Evolutionary conservation across 2,888 invertebrate species (phyloP).

Genomic region (Panzeria rudis): DNA sequence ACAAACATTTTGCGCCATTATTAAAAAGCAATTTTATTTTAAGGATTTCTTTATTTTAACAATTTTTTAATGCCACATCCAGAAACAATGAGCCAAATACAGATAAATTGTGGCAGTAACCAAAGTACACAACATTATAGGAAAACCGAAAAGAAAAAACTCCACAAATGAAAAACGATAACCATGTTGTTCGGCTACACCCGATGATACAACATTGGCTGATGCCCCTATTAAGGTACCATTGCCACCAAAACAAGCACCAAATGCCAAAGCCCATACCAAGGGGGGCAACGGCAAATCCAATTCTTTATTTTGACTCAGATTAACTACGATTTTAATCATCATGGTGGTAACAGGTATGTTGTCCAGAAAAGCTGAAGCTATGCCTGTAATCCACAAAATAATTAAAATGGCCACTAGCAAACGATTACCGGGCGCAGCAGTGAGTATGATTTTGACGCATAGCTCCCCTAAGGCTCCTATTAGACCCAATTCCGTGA

Average conservation of each 20-base stretch:
- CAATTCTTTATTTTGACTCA: constrained; percentile 88
- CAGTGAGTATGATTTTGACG: constrained; percentile 87
- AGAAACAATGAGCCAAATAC: constrained; percentile 87
- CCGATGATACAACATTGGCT: constrained; percentile 95
- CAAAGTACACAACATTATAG: constrained; percentile 89
- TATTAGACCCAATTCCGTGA: constrained; percentile 91
- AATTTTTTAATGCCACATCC: constrained; percentile 86
- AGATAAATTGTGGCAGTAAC: constrained; percentile 88
- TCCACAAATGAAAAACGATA: constrained; percentile 92
- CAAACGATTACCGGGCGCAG: constrained; percentile 86
- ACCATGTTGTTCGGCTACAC: constrained; percentile 95
- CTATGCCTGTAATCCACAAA: constrained; percentile 90
- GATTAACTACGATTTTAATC: constrained; percentile 89
- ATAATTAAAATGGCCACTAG: constrained; percentile 90
- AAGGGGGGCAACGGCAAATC: constrained; percentile 91
- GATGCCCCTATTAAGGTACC: constrained; percentile 95
- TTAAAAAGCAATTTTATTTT: constrained; percentile 53
- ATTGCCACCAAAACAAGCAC: constrained; percentile 95
- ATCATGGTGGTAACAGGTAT: constrained; percentile 96
- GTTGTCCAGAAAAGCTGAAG: constrained; percentile 95
- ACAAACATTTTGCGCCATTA: constrained; percentile 11
- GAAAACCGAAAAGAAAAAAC: constrained; percentile 93
- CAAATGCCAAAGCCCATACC: constrained; percentile 93
- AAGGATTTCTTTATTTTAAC: neutral
- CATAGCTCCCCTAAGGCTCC: constrained; percentile 90